These are phyloP conservation scores for Anser brachyrhynchus DNA, from an alignment of 2,113 vertebrate species.

Conservation along the genomic window DNA sequence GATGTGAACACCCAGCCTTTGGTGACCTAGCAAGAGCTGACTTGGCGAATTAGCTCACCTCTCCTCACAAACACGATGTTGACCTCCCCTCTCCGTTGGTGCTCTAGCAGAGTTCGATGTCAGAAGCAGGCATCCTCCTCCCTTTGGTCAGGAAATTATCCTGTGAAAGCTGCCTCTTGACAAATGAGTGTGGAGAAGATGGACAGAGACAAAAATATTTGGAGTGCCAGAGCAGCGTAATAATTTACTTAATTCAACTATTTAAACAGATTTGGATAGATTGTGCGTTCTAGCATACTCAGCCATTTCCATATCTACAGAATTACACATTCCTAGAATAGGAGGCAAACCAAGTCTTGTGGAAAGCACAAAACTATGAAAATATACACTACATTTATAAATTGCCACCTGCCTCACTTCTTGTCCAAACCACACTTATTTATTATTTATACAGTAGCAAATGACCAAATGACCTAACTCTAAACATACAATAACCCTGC, in stretches of 20 bases:
- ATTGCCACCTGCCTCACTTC: neutral
- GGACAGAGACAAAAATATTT: neutral
- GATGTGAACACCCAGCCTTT: rapidly evolving
- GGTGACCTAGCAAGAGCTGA: neutral
- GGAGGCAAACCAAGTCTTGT: neutral
- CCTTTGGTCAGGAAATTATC: neutral
- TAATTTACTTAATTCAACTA: neutral
- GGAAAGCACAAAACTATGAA: neutral
- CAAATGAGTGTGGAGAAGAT: rapidly evolving
- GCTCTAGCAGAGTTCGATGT: neutral
- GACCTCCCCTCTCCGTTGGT: neutral
- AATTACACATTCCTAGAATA: neutral
- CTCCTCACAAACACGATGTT: rapidly evolving
- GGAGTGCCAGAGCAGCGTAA: neutral
- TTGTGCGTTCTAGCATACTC: neutral
- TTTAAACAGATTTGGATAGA: neutral
- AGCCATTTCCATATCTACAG: neutral
- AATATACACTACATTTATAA: neutral
- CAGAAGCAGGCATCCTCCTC: neutral
- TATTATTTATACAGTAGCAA: neutral
- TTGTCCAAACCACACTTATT: neutral
- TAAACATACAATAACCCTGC: neutral
- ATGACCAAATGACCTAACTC: neutral
- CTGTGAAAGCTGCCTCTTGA: neutral
- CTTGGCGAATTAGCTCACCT: neutral